Evolutionary conservation across 1,140 invertebrate species (phyloP).

Genomic region (Phthorimaea operculella): DNA sequence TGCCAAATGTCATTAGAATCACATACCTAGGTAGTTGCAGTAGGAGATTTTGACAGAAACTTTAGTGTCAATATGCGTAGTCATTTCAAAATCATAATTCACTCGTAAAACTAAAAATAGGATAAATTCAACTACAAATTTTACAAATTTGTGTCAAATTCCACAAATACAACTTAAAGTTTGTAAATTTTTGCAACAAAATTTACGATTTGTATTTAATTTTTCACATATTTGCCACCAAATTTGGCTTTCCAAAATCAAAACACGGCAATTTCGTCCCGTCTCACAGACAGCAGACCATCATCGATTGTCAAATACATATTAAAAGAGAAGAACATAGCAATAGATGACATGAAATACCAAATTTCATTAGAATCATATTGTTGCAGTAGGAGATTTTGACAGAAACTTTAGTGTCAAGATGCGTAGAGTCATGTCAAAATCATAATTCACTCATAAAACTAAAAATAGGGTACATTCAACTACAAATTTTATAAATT

Average conservation of each 20-base stretch:
- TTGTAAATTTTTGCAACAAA: too few species aligned
- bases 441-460: too few species aligned
- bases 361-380: conserved; percentile 93
- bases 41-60: too few species aligned
- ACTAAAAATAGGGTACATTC: conserved; percentile 66
- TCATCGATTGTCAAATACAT: conserved; percentile 70
- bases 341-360: conserved; percentile 66
- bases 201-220: too few species aligned
- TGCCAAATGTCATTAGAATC: conserved; percentile 94
- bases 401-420: too few species aligned
- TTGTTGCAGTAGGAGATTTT: conserved; percentile 78
- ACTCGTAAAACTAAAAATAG: too few species aligned
- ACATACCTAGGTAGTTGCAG: conserved; percentile 86
- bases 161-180: too few species aligned
- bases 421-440: conserved; percentile 90
- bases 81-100: conserved; percentile 91
- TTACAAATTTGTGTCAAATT: too few species aligned
- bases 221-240: too few species aligned
- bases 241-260: too few species aligned
- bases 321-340: conserved; percentile 55
- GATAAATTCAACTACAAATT: conserved; percentile 49
- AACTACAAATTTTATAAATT: too few species aligned
- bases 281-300: conserved; percentile 36
- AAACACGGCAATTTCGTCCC: conserved; percentile 70
- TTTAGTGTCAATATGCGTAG: too few species aligned